These are phyloP conservation scores for Crocidura indochinensis DNA, from an alignment of 2,797 vertebrate genomes.

Conservation along the genomic window DNA sequence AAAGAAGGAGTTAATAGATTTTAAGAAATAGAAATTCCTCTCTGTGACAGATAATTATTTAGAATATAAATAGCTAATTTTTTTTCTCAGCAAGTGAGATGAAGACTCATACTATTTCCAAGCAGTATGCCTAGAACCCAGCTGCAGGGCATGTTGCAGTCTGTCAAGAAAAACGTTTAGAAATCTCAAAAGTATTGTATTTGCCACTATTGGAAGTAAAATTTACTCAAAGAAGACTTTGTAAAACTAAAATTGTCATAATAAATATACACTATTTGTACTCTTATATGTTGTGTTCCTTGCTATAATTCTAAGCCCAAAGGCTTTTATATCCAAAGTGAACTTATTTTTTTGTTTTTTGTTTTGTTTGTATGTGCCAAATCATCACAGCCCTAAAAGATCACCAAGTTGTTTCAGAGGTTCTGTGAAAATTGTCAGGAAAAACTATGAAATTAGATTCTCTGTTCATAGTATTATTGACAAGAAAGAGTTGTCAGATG, in stretches of 20 bases:
- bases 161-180: slow-evolving; percentile 73
- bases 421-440: not conserved
- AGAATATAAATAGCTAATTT: slow-evolving; percentile 45
- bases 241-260: slow-evolving; percentile 25
- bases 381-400: not conserved
- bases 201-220: slow-evolving; percentile 69
- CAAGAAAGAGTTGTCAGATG: not conserved
- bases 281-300: slow-evolving; percentile 42
- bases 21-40: slow-evolving; percentile 60
- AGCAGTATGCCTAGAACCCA: slow-evolving; percentile 69
- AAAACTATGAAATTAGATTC: not conserved
- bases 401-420: not conserved
- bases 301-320: slow-evolving; percentile 66
- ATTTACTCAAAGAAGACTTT: slow-evolving; percentile 71
- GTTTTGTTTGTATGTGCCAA: not conserved
- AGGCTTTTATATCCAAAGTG: slow-evolving; percentile 11
- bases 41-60: slow-evolving; percentile 33
- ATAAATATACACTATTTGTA: not conserved
- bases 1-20: slow-evolving; percentile 47
- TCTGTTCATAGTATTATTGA: not conserved
- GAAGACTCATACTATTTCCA: slow-evolving; percentile 68
- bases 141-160: slow-evolving; percentile 63
- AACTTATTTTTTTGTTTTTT: not conserved
- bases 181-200: slow-evolving; percentile 55
- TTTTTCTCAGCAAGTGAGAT: slow-evolving; percentile 66